Conservation (phyloP, 2,113 vertebrate genomes). For the Morone saxatilis region DNA sequence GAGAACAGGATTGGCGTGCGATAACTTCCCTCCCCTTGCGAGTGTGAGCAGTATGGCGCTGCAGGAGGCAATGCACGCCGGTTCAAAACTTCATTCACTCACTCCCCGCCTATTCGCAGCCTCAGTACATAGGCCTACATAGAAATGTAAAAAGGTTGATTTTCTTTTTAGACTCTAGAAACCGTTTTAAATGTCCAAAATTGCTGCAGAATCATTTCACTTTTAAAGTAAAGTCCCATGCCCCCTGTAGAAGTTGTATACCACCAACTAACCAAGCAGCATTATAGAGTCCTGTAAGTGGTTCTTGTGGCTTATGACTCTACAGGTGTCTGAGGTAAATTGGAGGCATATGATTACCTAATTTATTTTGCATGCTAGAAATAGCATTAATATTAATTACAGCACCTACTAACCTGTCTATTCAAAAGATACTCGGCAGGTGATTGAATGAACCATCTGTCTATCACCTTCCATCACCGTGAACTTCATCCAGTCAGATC, state of each 20-base stretch:
- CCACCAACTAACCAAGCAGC: background rate
- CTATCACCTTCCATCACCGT: too few species aligned
- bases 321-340: background rate
- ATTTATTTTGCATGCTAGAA: background rate
- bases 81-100: conserved; percentile 44
- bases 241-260: background rate
- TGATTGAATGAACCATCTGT: too few species aligned
- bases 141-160: background rate
- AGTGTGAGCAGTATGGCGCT: conserved; percentile 6
- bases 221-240: background rate
- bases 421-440: too few species aligned
- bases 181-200: background rate
- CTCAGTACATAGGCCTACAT: background rate
- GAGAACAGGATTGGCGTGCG: conserved; percentile 34
- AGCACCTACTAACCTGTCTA: too few species aligned
- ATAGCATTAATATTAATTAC: background rate
- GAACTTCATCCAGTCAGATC: too few species aligned
- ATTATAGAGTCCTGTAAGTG: background rate
- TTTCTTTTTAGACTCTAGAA: background rate
- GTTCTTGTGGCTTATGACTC: background rate
- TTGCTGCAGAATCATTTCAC: background rate
- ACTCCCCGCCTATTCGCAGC: conserved; percentile 4
- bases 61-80: conserved; percentile 38
- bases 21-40: conserved; percentile 16
- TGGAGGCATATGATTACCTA: background rate